Conservation (phyloP, 2,888 invertebrate species). For the Slavum lentiscoides region DNA sequence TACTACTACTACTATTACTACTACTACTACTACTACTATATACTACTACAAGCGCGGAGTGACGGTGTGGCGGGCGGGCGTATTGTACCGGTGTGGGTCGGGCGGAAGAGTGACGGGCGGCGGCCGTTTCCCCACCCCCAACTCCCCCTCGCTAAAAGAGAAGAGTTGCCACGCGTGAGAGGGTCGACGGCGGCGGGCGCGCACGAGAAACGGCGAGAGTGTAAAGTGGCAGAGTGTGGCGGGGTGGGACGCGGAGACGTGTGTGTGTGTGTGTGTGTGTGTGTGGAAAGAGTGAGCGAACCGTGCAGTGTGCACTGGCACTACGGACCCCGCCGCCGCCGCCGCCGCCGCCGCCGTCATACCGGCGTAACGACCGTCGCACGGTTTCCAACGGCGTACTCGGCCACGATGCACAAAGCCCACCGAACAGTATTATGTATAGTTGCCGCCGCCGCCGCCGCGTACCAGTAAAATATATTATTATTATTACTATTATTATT, state of each 20-base stretch:
- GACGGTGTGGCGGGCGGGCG: slow-evolving; percentile 7
- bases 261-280: background rate
- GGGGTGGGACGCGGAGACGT: too few species aligned
- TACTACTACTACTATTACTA: too few species aligned
- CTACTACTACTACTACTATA: too few species aligned
- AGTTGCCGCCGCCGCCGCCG: slow-evolving; percentile 46
- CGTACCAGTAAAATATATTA: slow-evolving; percentile 46
- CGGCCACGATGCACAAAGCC: slow-evolving; percentile 50
- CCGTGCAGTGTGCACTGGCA: background rate
- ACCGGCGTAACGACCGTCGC: slow-evolving; percentile 37
- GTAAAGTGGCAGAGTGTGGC: too few species aligned
- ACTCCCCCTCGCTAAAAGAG: background rate
- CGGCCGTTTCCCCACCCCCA: background rate
- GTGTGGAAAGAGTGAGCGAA: background rate
- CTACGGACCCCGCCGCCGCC: slow-evolving; percentile 4
- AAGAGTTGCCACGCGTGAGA: background rate
- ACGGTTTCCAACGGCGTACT: slow-evolving; percentile 52
- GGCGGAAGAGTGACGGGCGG: slow-evolving; percentile 4
- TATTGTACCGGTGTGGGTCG: background rate
- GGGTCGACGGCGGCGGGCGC: background rate
- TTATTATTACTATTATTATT: slow-evolving; percentile 42
- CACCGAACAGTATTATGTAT: background rate
- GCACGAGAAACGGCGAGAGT: background rate
- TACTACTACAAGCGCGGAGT: background rate
- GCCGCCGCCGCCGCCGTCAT: slow-evolving; percentile 4